Evolutionary conservation across 2,113 vertebrate species (phyloP), one percentile per base, ranked within the genome.

Genomic region (Mobula birostris): DNA sequence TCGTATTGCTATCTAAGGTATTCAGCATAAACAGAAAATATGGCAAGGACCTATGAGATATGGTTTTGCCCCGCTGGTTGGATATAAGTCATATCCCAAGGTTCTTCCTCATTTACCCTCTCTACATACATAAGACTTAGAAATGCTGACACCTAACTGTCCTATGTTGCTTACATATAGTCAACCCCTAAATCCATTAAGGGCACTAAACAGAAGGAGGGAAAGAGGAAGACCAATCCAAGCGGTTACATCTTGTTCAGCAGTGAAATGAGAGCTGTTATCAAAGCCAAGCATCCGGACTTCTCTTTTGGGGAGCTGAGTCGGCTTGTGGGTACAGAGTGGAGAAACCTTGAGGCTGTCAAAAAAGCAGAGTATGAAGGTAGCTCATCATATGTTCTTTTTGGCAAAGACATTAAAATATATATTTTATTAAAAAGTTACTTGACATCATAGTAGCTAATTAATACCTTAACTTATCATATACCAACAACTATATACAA

Each of bases 151-250:
- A 24, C 19, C 40, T 48, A 72, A n/a, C 66, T 90, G 29, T 32
- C 85, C 40, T 83, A 8, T 87, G 94, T 11, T 85, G 95, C 72
- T 95, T 94, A 94, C n/a, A 85, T 96, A 94, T 96, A 99, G 99
- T 99, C 98, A 74, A 98, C 98, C 90, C 98, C 98, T 40, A 99
- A 99, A 96, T 98, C 98, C 95, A 96, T 98, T 94, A 99, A 99
- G 96, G 98, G 98, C 95, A 97, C 98, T 94, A 96, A 97, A 94
- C 99, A 99, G 97, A 99, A 99, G 95, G 99, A 99, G 95, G 98
- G 98, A 76, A 99, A 99, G 96, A 96, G 99, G 95, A 99, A 99
- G 96, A 99, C 99, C 97, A 99, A 99, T 97, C 99, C 99, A 98
- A 99, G 99, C 63, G 99, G 99, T 94, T 99, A 99, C 96, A 99